Evolutionary conservation across 2,797 vertebrate species (phyloP), one percentile per base, ranked within the genome.

Genomic region (Oreonectes daqikongensis): DNA sequence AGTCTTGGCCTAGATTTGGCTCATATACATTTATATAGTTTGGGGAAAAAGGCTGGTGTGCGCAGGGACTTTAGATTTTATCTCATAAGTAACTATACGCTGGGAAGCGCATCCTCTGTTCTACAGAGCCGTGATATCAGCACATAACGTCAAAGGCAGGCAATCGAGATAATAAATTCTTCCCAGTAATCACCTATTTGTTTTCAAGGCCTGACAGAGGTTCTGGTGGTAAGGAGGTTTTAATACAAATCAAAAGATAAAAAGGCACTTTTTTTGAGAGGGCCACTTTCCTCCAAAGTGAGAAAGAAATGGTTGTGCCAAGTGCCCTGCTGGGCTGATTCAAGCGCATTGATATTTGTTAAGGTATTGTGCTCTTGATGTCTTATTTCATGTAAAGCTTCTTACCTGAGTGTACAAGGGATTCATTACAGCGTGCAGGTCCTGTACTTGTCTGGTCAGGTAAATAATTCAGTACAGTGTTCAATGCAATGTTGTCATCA

Each of bases 21-120:
- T 93, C 89, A 92, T 93, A 93, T 93, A 91, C 91, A 92, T 92
- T 92, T 93, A 93, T 93, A 93, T 92, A 91, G 91, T 92, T 88
- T 89, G 83, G 88, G 30, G 86, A 81, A 78, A 81, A 69, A 72
- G 53, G 38, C 69, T 59, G 72, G 69, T 35, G 75, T 69, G 81
- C 82, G 11, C 81, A 6, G 75, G 83, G 82, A 88, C 84, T 85
- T 92, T 90, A 86, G 92, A 93, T 92, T 88, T 88, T 85, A 93
- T 92, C 91, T 87, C 26, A 84, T 88, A 91, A 90, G 88, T 86
- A 89, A 89, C 88, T 82, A 82, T 82, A 78, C 73, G 69, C 42
- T 26, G 82, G 82, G 83, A 75, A 48, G 82, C 82, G 84, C 82
- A 86, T 82, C 42, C 66, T 78, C 81, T 79, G 79, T 74, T 85